Evolutionary conservation across 1,140 invertebrate species (phyloP), one percentile per base, ranked within the genome.

Genomic region (Phenacoccus solenopsis): DNA sequence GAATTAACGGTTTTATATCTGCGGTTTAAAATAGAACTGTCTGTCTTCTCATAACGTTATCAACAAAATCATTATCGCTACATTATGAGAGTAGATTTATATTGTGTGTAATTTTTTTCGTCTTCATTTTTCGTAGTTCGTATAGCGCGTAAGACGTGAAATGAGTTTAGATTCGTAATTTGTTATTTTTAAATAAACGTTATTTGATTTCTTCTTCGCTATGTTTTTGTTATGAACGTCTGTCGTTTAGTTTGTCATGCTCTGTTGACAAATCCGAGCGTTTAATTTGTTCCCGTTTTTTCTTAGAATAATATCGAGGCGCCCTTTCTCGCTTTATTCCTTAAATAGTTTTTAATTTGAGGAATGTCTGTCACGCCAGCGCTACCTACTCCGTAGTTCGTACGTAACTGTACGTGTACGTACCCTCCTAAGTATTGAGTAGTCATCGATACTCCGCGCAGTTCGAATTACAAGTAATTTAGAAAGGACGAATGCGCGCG

Each of bases 31-130:
- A 64, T 64, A 64, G 59, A 64, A 64, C 21, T 24, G 21, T 24
- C 59, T 24, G 56, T 27, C 59, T 64, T 27, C 25, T 22, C 59
- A 64, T 64, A 64, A 64, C 25, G 59, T 64, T 64, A 64, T 64
- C 59, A 64, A 64, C 59, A 64, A 27, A 64, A 64, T 64, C 10
- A 64, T 64, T 64, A 64, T 59, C 59, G 25, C 22, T 64, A 64
- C 59, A 64, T 64, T 64, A 64, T 64, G 59, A 64, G 59, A 22
- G 59, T 64, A 25, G 25, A 64, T 64, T 64, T 64, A 64, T 64
- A 64, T 64, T 24, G 59, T 64, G 22, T 64, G 59, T 64, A 25
- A 64, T 64, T 64, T 25, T 27, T 27, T 64, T 25, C 4, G 9
- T 10, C 22, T 64, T 9, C 13, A 22, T 64, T 25, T 64, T 64